These are phyloP conservation scores for Hemichromis elongatus DNA, from an alignment of 2,113 vertebrate species.

Conservation along the genomic window DNA sequence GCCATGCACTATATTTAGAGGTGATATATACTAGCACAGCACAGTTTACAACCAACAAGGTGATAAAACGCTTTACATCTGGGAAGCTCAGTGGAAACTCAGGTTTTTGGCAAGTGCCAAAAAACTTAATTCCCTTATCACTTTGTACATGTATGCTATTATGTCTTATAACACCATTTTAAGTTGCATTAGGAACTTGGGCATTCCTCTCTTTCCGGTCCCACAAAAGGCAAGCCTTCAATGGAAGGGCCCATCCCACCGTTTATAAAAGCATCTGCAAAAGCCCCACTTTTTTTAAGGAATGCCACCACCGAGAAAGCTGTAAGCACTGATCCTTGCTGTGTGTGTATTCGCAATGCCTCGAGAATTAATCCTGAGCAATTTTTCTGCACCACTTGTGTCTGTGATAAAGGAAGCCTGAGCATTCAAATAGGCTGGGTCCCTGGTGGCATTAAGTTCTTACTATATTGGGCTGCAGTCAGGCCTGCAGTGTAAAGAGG, in stretches of 20 bases:
- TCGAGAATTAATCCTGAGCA: conserved; percentile 72
- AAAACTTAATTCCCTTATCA: conserved; percentile 69
- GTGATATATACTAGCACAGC: conserved; percentile 9
- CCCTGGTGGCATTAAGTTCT: conserved; percentile 70
- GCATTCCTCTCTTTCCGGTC: conserved; percentile 20
- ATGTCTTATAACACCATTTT: conserved; percentile 68
- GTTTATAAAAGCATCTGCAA: conserved; percentile 60
- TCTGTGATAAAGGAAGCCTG: conserved; percentile 68
- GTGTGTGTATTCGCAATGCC: conserved; percentile 63
- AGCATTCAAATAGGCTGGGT: conserved; percentile 69
- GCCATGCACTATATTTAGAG: conserved; percentile 10
- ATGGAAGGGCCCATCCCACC: conserved; percentile 50
- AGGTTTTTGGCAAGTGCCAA: conserved; percentile 31
- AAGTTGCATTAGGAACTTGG: conserved; percentile 62
- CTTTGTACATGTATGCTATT: conserved; percentile 69
- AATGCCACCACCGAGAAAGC: conserved; percentile 55
- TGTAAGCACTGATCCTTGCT: conserved; percentile 67
- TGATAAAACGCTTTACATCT: conserved; percentile 42
- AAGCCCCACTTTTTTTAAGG: conserved; percentile 38
- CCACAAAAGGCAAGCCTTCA: conserved; percentile 47
- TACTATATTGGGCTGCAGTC: conserved; percentile 62
- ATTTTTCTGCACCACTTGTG: conserved; percentile 75
- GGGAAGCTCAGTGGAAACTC: not conserved
- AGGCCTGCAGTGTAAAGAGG: conserved; percentile 52
- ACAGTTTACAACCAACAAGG: conserved; percentile 31